phyloP scores from a whole-genome alignment of 2,113 vertebrate species.

The Spermophilus dauricus region DNA sequence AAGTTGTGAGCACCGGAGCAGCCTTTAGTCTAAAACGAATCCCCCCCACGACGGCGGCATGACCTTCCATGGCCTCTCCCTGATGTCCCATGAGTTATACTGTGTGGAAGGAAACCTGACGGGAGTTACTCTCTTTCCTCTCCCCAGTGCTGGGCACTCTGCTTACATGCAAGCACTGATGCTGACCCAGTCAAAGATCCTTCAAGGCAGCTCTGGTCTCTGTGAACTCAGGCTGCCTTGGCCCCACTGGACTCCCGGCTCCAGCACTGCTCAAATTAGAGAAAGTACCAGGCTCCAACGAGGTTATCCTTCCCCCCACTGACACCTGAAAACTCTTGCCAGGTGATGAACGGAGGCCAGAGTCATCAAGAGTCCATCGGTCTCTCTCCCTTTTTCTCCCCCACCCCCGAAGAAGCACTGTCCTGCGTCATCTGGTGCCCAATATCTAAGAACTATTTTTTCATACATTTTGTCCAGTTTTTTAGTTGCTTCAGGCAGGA shows the following conservation, averaged over 20 bases:
- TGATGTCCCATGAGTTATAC: neutral
- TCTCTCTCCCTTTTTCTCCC: neutral
- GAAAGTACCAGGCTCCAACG: neutral
- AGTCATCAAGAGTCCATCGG: neutral
- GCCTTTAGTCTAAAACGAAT: neutral
- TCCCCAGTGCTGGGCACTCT: neutral
- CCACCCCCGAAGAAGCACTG: neutral
- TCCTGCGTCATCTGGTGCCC: neutral
- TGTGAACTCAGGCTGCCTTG: neutral
- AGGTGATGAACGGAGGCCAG: neutral
- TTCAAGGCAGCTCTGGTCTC: neutral
- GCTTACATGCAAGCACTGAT: neutral
- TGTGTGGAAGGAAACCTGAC: neutral
- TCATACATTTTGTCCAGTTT: neutral
- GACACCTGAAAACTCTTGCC: neutral
- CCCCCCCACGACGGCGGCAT: neutral
- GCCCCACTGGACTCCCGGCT: neutral
- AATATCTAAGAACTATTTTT: neutral
- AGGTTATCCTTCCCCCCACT: neutral
- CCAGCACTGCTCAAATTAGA: neutral
- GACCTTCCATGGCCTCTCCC: neutral
- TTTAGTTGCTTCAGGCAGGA: neutral
- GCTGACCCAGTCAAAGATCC: neutral
- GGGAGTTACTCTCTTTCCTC: neutral
- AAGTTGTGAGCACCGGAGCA: neutral